Evolutionary conservation across 2,113 vertebrate genomes (phyloP).

Genomic region (Sphaerodactylus townsendi): DNA sequence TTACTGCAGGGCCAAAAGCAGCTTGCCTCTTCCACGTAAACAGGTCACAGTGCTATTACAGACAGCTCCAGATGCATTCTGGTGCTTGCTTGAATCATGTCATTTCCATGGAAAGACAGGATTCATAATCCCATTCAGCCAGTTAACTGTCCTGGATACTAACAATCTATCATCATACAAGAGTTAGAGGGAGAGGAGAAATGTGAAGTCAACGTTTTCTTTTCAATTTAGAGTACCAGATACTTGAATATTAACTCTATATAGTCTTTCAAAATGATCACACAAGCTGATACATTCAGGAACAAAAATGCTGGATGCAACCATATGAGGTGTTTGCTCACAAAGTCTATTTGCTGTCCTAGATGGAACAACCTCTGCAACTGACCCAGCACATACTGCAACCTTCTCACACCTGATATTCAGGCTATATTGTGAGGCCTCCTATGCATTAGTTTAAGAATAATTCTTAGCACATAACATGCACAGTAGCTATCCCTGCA

Average conservation of each 20-base stretch:
- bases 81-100: background rate
- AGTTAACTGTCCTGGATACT: background rate
- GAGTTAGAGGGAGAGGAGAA: background rate
- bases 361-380: background rate
- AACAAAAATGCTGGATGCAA: background rate
- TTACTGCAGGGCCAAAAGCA: background rate
- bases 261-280: background rate
- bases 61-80: background rate
- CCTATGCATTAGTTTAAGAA: background rate
- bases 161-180: background rate
- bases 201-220: background rate
- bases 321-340: constrained; percentile 28
- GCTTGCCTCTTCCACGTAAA: background rate
- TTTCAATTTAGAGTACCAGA: background rate
- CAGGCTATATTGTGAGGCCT: constrained; percentile 4
- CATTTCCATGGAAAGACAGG: background rate
- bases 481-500: background rate
- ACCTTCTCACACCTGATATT: background rate
- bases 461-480: background rate
- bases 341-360: background rate
- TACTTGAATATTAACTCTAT: background rate
- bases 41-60: background rate
- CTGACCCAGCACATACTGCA: background rate
- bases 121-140: background rate
- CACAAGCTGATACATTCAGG: background rate